Conservation (phyloP, 2,113 vertebrate genomes). For the Vulpes ferrilata region DNA sequence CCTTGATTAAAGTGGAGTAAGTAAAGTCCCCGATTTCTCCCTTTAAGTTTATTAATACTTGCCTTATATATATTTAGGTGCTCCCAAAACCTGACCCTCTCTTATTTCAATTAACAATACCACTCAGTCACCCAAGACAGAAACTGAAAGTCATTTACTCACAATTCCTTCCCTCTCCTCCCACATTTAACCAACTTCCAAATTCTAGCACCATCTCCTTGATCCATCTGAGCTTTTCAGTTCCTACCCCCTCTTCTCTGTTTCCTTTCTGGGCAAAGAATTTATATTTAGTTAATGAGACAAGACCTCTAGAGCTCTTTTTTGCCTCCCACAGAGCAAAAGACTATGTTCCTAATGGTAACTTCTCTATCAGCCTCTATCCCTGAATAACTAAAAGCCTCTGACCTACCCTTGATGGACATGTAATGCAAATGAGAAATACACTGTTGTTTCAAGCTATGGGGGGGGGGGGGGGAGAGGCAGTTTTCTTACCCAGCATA, state of each 20-base stretch:
- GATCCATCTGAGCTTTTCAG: background rate
- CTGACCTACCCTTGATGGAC: background rate
- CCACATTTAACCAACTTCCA: constrained; percentile 14
- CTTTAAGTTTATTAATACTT: background rate
- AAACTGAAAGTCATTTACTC: constrained; percentile 4
- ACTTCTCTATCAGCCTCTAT: background rate
- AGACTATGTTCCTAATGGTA: background rate
- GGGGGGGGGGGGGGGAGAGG: background rate
- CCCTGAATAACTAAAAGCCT: constrained; percentile 6
- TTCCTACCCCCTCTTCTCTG: background rate
- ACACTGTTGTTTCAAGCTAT: background rate
- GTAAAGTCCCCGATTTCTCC: background rate
- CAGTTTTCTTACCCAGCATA: background rate
- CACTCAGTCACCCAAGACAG: background rate
- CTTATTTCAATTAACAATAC: background rate
- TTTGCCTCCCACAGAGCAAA: background rate
- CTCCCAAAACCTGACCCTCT: background rate
- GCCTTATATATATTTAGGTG: background rate
- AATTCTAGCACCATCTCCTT: background rate
- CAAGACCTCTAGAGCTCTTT: constrained; percentile 5
- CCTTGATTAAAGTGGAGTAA: background rate
- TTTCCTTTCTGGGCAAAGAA: background rate
- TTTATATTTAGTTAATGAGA: background rate
- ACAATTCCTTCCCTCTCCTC: background rate
- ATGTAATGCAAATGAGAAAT: background rate